phyloP scores from a whole-genome alignment of 2,888 invertebrate genomes.

The Drosophila paucipuncta region DNA sequence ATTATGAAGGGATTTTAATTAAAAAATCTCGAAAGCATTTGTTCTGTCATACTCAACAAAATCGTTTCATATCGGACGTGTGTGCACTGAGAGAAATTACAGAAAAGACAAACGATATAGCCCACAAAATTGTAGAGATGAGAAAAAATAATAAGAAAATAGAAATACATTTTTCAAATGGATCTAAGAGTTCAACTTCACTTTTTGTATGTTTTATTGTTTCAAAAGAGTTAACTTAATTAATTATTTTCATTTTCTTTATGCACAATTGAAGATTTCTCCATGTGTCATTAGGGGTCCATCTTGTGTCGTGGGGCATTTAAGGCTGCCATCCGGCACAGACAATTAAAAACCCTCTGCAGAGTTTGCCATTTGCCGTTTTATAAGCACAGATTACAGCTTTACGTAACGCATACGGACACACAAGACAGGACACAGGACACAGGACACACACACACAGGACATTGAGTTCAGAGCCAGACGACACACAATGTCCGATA shows the following conservation, averaged over 20 bases:
- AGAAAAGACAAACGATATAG: background rate
- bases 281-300: constrained; percentile 34
- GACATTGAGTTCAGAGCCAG: constrained; percentile 18
- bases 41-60: constrained; percentile 53
- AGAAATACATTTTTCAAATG: background rate
- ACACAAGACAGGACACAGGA: background rate
- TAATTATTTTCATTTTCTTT: background rate
- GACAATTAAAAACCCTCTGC: constrained; percentile 81
- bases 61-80: constrained; percentile 61
- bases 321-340: constrained; percentile 78
- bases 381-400: constrained; percentile 82
- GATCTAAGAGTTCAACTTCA: background rate
- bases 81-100: constrained; percentile 46
- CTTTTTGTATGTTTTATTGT: background rate
- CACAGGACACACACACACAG: background rate
- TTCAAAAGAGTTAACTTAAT: background rate
- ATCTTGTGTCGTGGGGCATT: constrained; percentile 63
- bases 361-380: constrained; percentile 79
- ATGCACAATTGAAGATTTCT: background rate
- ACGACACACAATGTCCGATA: constrained; percentile 65
- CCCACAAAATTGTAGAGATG: background rate
- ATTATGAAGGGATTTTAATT: constrained; percentile 80
- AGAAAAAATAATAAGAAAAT: background rate
- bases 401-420: constrained; percentile 72
- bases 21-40: constrained; percentile 67